Conservation (phyloP, 2,113 vertebrate species). For the Accipiter cooperii region DNA sequence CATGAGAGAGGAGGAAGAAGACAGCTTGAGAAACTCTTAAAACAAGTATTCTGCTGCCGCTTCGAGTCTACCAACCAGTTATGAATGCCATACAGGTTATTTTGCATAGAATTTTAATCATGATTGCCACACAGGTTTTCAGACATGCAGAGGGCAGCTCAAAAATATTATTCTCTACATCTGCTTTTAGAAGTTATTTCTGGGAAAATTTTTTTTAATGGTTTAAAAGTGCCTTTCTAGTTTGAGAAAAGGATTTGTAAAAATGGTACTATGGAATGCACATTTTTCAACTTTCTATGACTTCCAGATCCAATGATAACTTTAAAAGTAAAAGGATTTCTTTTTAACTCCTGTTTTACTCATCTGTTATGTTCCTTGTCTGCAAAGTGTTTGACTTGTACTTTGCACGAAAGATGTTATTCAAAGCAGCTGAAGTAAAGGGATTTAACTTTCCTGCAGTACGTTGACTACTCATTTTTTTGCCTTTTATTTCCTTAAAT, state of each 20-base stretch:
- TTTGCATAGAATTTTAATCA: constrained; percentile 1
- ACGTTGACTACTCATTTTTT: not conserved
- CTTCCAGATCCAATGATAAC: not conserved
- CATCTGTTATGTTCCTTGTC: not conserved
- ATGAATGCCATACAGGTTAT: not conserved
- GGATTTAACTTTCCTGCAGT: not conserved
- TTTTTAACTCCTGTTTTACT: not conserved
- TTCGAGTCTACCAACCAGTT: not conserved
- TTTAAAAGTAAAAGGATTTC: not conserved
- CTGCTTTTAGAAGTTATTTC: not conserved
- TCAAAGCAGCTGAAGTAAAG: not conserved
- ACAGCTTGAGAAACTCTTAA: not conserved
- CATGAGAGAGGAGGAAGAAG: not conserved
- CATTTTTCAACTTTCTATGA: not conserved
- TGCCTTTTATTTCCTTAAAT: not conserved
- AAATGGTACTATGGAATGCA: not conserved
- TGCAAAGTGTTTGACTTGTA: not conserved
- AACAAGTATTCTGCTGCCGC: not conserved
- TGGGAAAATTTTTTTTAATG: not conserved
- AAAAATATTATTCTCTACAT: not conserved
- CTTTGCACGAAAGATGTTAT: not conserved
- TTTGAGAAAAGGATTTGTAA: not conserved
- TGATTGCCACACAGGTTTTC: not conserved
- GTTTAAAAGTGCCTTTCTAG: not conserved
- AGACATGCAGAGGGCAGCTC: not conserved